Base-by-base conservation (phyloP, 2,888 invertebrate genomes). In the Drosophila lacicola region DNA sequence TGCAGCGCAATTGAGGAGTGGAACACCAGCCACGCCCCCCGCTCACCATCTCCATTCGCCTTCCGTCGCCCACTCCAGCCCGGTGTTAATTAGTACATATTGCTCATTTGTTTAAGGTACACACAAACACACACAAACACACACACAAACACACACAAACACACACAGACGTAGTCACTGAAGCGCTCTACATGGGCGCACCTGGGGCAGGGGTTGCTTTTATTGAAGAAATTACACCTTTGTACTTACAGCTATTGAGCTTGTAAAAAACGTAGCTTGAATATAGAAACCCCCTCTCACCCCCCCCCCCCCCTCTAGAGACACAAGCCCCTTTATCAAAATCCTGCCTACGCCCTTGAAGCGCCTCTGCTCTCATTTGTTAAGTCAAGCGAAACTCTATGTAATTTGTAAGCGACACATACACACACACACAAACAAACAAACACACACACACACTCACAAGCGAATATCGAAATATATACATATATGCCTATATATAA, bases 401-500 rank as follows among this genome's bases (percentile, higher is more conserved):
- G 19, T 85, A 76, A 65, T 66, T 77, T 70, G 61, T 82, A 81
- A 82, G 81, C 57, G 37, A 73, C 45, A 80, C 49, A 67, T 44
- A 70, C 63, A 65, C 46, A 69, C 65, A 67, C 50, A 70, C 68
- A 36, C 36, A 63, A 42, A 66, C 39, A 56, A 33, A 53, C 60
- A 42, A 0, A 29, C 29, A 70, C 63, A 65, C 46, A 69, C 25
- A 13, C 34, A 9, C 21, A 19, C 37, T 62, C 53, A 68, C 53
- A 70, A 55, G 70, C 72, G 69, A 85, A 88, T 74, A 83, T 83
- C 83, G 88, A 83, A 83, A 88, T 83, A 88, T 82, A 49, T 29
- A 64, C 14, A 66, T 51, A 46, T 58, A 69, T 42, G 29, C 25
- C 17, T 42, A 58, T 61, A 42, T 55, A 67, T 25, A 54, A 55